These are phyloP conservation scores for Frankliniella intonsa DNA, from an alignment of 2,888 invertebrate species.

Conservation along the genomic window DNA sequence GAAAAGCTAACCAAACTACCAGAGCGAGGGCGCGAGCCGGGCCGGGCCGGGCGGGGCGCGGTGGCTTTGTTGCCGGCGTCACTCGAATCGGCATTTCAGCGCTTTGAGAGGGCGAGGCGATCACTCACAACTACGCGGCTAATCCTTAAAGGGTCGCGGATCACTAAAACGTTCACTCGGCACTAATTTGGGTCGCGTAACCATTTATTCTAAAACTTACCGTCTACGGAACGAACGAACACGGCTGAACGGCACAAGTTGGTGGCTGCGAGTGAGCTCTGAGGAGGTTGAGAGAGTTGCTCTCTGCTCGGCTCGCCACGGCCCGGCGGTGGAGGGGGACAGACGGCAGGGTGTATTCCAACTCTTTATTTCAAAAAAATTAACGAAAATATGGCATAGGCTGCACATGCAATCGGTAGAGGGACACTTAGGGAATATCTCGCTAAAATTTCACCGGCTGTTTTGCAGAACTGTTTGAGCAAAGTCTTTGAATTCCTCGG, in stretches of 20 bases:
- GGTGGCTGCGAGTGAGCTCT: background rate
- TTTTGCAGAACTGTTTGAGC: conserved; percentile 23
- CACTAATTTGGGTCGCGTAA: background rate
- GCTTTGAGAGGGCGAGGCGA: no score
- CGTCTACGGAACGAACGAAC: conserved; percentile 3
- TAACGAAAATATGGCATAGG: background rate
- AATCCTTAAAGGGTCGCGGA: no score
- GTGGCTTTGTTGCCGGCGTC: conserved; percentile 20
- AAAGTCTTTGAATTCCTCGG: conserved; percentile 42
- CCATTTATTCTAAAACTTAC: background rate
- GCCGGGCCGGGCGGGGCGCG: background rate
- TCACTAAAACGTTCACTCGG: no score
- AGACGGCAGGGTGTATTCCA: background rate
- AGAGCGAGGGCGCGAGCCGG: background rate
- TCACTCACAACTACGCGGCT: no score
- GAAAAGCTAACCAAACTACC: background rate
- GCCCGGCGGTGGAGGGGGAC: conserved; percentile 17
- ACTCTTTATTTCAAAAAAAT: conserved; percentile 34
- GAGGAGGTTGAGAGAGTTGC: background rate
- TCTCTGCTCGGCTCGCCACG: background rate
- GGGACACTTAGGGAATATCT: background rate
- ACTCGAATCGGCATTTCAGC: background rate
- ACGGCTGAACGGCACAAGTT: conserved; percentile 15
- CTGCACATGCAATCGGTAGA: background rate
- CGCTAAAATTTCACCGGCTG: background rate